Percentiles rank a stretch among this genome's conserved stretches.
phyloP scores from a whole-genome alignment of 2,113 vertebrate genomes.

The Eurypyga helias region DNA sequence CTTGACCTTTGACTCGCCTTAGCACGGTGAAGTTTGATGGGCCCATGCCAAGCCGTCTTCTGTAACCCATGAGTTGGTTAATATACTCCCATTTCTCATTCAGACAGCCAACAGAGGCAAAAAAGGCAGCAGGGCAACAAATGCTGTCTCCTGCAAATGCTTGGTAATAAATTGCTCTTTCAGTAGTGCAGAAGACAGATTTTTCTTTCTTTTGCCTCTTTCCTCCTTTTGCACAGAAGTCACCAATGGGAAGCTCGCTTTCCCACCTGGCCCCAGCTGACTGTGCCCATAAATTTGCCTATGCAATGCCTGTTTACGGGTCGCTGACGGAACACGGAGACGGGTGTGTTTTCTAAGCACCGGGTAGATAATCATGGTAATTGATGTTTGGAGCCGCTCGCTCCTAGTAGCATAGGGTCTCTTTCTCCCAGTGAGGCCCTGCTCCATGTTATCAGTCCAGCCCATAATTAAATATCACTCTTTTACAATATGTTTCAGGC shows the following conservation, averaged over 20 bases:
- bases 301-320: conserved; percentile 78
- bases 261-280: conserved; percentile 81
- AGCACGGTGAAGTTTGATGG: conserved; percentile 72
- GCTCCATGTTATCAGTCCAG: conserved; percentile 84
- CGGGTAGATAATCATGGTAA: conserved; percentile 84
- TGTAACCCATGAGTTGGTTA: conserved; percentile 82
- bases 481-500: conserved; percentile 85
- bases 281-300: conserved; percentile 83
- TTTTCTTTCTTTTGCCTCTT: conserved; percentile 81
- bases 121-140: conserved; percentile 89
- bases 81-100: conserved; percentile 88
- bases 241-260: conserved; percentile 70
- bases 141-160: conserved; percentile 89
- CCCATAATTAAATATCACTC: conserved; percentile 88
- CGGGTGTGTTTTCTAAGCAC: conserved; percentile 78
- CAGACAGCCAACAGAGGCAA: conserved; percentile 84
- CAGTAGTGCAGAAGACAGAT: conserved; percentile 87
- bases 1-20: conserved; percentile 68
- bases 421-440: conserved; percentile 83
- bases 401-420: conserved; percentile 81
- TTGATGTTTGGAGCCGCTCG: conserved; percentile 84
- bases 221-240: conserved; percentile 69
- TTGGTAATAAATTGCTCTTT: conserved; percentile 95
- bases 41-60: conserved; percentile 72
- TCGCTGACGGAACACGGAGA: conserved; percentile 82